phyloP scores from a whole-genome alignment of 2,797 vertebrate species.

The Sitta carolinensis region DNA sequence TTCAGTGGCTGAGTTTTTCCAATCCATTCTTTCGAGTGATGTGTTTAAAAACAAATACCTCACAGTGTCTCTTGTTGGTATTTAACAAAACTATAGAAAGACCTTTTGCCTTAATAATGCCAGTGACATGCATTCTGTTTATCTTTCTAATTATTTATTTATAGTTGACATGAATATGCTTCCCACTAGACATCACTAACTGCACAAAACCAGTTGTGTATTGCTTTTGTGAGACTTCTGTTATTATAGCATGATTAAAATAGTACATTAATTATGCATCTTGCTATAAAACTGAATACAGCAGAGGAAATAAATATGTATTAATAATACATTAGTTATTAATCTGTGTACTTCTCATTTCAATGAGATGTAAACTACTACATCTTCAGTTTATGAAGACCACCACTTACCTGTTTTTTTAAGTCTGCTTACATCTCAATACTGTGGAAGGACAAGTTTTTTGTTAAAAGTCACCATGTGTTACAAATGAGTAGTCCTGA shows the following conservation, averaged over 20 bases:
- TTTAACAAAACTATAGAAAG: slow-evolving; percentile 63
- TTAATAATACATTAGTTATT: slow-evolving; percentile 77
- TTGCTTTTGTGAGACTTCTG: slow-evolving; percentile 65
- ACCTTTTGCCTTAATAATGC: slow-evolving; percentile 65
- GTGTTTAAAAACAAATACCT: slow-evolving; percentile 21
- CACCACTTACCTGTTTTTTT: background rate
- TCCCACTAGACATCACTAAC: slow-evolving; percentile 64
- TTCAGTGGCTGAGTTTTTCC: slow-evolving; percentile 32
- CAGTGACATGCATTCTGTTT: slow-evolving; percentile 59
- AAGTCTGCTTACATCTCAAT: slow-evolving; percentile 2
- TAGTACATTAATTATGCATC: slow-evolving; percentile 77
- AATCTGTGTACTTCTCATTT: slow-evolving; percentile 69
- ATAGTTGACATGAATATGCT: slow-evolving; percentile 66
- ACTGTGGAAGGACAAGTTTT: background rate
- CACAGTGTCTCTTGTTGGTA: slow-evolving; percentile 21
- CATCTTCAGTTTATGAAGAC: slow-evolving; percentile 26
- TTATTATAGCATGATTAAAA: slow-evolving; percentile 77
- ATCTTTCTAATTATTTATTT: slow-evolving; percentile 72
- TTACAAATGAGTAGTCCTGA: background rate
- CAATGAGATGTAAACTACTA: slow-evolving; percentile 58
- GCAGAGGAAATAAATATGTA: slow-evolving; percentile 69
- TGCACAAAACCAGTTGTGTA: slow-evolving; percentile 61
- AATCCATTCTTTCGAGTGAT: slow-evolving; percentile 46
- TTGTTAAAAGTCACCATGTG: background rate
- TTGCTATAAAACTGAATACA: slow-evolving; percentile 71